phyloP scores from a whole-genome alignment of 2,888 invertebrate species.

The Nephrotoma guestfalica region DNA sequence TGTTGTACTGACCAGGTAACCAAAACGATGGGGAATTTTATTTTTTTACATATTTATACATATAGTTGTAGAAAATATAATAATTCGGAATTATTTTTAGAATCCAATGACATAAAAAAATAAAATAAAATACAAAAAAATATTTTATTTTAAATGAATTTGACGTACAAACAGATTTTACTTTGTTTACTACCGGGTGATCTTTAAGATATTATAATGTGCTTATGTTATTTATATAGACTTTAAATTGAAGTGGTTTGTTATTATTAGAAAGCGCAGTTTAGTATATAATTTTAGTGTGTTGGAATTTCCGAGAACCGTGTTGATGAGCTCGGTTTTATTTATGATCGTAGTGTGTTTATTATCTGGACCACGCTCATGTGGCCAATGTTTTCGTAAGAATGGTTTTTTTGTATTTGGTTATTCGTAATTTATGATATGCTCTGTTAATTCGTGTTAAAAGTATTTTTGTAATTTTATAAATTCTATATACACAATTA shows the following conservation, averaged over 20 bases:
- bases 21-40: constrained; percentile 11
- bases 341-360: not conserved
- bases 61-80: not conserved
- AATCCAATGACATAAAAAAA: not conserved
- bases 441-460: too few relatives aligned
- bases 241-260: not conserved
- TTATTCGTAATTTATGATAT: not conserved
- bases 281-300: not conserved
- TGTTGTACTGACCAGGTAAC: constrained; percentile 39
- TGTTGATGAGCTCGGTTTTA: not conserved
- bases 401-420: not conserved
- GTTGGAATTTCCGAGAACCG: not conserved
- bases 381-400: not conserved
- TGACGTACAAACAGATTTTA: not conserved
- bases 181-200: not conserved
- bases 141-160: not conserved
- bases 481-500: too few relatives aligned
- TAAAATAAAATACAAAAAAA: not conserved
- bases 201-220: not conserved
- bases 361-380: not conserved
- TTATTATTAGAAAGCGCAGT: not conserved
- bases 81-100: not conserved
- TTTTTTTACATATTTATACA: not conserved
- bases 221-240: not conserved
- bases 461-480: too few relatives aligned